Percentiles rank a stretch among this genome's conserved stretches.
Evolutionary conservation across 2,113 vertebrate genomes (phyloP).

Genomic region (Campylomormyrus numenius): DNA sequence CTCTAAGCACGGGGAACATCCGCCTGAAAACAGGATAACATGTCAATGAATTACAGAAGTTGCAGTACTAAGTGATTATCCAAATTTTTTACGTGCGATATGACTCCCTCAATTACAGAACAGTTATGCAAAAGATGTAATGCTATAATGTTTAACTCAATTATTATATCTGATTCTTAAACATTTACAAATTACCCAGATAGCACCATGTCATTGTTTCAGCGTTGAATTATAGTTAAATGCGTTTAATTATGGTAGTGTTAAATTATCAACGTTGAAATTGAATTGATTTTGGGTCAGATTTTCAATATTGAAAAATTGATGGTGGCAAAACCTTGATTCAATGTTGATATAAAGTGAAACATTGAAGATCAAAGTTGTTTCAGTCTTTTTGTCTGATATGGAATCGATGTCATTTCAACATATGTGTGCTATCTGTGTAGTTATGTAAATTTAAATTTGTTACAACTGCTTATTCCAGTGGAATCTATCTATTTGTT

Average conservation of each 20-base stretch:
- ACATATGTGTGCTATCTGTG: too few species aligned
- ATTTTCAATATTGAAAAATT: too few species aligned
- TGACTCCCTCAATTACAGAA: background rate
- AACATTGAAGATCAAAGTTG: too few species aligned
- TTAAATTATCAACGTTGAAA: too few species aligned
- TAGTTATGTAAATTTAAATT: background rate
- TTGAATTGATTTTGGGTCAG: too few species aligned
- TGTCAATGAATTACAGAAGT: background rate
- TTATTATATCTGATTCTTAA: background rate
- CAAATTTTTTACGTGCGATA: background rate
- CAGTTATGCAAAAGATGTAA: background rate
- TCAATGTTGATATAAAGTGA: too few species aligned
- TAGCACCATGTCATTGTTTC: too few species aligned
- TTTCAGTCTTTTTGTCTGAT: too few species aligned
- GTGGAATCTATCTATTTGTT: background rate
- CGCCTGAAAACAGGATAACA: conserved; percentile 45
- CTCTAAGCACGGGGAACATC: conserved; percentile 69
- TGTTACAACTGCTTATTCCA: background rate
- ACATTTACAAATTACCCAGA: background rate
- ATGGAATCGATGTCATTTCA: too few species aligned
- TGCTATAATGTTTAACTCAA: background rate
- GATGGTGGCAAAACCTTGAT: too few species aligned
- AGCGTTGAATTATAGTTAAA: too few species aligned
- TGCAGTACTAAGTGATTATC: background rate
- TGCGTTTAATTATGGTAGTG: too few species aligned